Conservation (phyloP, 37 sponge, comb jelly and placozoan species). For the Diacarnus erythraeanus region DNA sequence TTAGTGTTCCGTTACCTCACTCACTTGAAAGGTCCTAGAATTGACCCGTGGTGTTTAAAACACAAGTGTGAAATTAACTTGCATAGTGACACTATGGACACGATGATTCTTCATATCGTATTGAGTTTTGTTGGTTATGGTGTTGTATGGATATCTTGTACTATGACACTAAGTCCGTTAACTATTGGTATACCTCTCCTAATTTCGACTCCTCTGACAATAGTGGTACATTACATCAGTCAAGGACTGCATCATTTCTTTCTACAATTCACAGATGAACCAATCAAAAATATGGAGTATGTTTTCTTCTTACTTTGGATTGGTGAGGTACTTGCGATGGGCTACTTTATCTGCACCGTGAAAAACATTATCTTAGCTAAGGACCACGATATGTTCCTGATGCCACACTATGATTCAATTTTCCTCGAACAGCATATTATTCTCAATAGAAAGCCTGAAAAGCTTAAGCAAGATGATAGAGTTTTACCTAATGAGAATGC, state of each 20-base stretch:
- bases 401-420: slow-evolving; percentile 68
- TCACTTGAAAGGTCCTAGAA: background rate
- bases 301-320: slow-evolving; percentile 40
- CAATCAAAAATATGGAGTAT: background rate
- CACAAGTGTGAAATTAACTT: background rate
- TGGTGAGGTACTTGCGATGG: slow-evolving; percentile 55
- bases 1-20: slow-evolving; percentile 24
- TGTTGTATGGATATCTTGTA: slow-evolving; percentile 49
- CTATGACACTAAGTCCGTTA: slow-evolving; percentile 35
- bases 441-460: slow-evolving; percentile 60
- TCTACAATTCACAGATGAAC: background rate
- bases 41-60: slow-evolving; percentile 47
- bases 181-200: slow-evolving; percentile 58
- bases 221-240: slow-evolving; percentile 6
- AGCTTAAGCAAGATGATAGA: background rate
- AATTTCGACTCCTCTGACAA: slow-evolving; percentile 54
- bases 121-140: slow-evolving; percentile 53
- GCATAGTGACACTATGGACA: background rate
- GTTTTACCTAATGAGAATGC: background rate
- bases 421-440: slow-evolving; percentile 73
- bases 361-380: slow-evolving; percentile 55
- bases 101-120: slow-evolving; percentile 47
- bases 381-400: slow-evolving; percentile 74
- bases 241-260: background rate
- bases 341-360: slow-evolving; percentile 42